Base-by-base conservation (phyloP, 2,888 invertebrate species). In the Euzophera pinguis region DNA sequence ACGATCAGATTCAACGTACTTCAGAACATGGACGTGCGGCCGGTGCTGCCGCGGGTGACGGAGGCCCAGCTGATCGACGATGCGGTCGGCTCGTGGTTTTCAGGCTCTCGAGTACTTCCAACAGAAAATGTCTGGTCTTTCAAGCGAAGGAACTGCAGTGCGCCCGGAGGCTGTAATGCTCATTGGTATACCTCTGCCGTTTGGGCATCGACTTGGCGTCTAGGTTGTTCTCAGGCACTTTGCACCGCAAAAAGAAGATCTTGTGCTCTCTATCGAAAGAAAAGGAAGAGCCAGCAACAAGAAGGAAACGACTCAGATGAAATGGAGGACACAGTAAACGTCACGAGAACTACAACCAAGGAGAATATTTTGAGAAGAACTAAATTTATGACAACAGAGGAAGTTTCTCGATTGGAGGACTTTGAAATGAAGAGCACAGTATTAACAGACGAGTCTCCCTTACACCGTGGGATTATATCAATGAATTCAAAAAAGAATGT, bases 21-120 rank as follows among this genome's bases (percentile, higher is more conserved):
- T 7, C 89, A 89, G 65, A 89, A 89, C 50, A 84, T 89, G 81
- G 89, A 89, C 50, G 89, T 89, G 0, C 77, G 89, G 0, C 82
- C 84, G 0, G 74, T 88, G 0, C 72, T 81, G 0, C 68, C 82
- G 3, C 72, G 79, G 45, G 78, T 88, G 5, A 89, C 89, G 0
- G 86, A 87, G 61, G 86, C 89, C 3, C 89, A 89, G 58, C 58
- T 89, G 43, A 61, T 89, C n/a, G 78, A 86, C 1, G 89, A 89
- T 47, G 83, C 84, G 0, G 87, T 88, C 0, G 87, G 84, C 0
- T 81, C 85, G 0, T 89, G 89, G 89, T 89, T 84, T 57, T 88
- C 87, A 0, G 89, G 89, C 0, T 81, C 89, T 0, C 70, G 89
- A 53, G 77, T 78, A 0, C 62, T 88, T 12, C 75, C 77, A 3